Conservation (phyloP, 1,140 invertebrate species). For the Melanaphis sacchari region DNA sequence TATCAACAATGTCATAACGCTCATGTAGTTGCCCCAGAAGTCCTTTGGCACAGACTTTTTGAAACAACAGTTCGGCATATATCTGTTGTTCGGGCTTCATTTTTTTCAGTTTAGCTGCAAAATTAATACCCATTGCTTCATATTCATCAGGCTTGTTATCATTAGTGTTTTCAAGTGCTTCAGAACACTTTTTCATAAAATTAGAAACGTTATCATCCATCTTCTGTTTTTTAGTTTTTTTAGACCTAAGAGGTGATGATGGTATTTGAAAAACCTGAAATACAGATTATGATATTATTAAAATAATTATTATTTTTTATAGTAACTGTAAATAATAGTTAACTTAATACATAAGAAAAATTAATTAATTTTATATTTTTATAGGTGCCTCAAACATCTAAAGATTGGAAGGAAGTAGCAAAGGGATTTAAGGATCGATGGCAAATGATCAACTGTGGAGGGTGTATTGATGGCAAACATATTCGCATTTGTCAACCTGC, state of each 20-base stretch:
- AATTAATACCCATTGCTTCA: not conserved
- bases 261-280: no score
- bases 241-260: no score
- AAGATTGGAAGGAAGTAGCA: conserved; percentile 61
- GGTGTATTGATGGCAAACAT: conserved; percentile 63
- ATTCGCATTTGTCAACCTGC: conserved; percentile 59
- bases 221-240: no score
- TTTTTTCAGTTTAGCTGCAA: conserved; percentile 9
- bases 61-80: conserved; percentile 50
- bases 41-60: conserved; percentile 58
- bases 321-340: no score
- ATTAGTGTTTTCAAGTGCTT: no score
- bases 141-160: no score
- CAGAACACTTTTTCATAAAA: no score
- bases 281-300: no score
- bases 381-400: conserved; percentile 59
- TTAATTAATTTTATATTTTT: not conserved
- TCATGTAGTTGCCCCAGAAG: conserved; percentile 41
- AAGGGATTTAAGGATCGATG: conserved; percentile 59
- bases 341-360: no score
- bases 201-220: no score
- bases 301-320: no score
- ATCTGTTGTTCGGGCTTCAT: conserved; percentile 16
- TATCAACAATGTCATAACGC: conserved; percentile 32
- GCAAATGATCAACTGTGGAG: conserved; percentile 64